Percentiles rank a stretch among this genome's conserved stretches.
phyloP scores from a whole-genome alignment of 2,113 vertebrate species.

The Festucalex cinctus region DNA sequence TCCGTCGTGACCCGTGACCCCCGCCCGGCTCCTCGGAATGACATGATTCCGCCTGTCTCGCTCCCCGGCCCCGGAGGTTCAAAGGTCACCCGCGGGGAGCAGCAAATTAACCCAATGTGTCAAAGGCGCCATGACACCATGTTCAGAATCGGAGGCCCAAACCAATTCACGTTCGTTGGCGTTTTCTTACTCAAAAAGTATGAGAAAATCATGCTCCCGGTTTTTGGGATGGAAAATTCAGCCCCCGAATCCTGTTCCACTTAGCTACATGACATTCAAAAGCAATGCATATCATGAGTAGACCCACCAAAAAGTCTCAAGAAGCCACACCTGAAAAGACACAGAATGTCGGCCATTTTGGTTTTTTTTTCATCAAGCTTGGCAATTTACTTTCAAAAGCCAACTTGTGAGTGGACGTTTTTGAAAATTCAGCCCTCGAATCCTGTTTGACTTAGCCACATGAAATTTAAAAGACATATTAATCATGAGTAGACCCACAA shows the following conservation, averaged over 20 bases:
- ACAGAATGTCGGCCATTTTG: background rate
- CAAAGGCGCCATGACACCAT: conserved; percentile 77
- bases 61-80: conserved; percentile 69
- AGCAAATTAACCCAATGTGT: conserved; percentile 83
- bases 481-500: background rate
- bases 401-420: too few species aligned
- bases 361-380: background rate
- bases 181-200: background rate
- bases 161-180: background rate
- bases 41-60: conserved; percentile 75
- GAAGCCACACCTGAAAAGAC: background rate
- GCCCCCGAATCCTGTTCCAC: background rate
- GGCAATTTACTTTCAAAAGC: background rate
- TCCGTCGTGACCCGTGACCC: conserved; percentile 69
- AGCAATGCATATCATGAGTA: background rate
- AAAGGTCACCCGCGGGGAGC: conserved; percentile 72
- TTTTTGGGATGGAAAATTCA: too few species aligned
- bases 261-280: background rate
- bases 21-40: conserved; percentile 66
- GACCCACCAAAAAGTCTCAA: background rate
- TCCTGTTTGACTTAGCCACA: background rate
- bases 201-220: background rate
- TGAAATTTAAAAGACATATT: background rate
- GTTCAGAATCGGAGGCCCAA: conserved; percentile 39
- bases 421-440: too few species aligned